Base-by-base conservation (phyloP, 53 echinoderm and acorn worm species). In the Echinarachnius parma region DNA sequence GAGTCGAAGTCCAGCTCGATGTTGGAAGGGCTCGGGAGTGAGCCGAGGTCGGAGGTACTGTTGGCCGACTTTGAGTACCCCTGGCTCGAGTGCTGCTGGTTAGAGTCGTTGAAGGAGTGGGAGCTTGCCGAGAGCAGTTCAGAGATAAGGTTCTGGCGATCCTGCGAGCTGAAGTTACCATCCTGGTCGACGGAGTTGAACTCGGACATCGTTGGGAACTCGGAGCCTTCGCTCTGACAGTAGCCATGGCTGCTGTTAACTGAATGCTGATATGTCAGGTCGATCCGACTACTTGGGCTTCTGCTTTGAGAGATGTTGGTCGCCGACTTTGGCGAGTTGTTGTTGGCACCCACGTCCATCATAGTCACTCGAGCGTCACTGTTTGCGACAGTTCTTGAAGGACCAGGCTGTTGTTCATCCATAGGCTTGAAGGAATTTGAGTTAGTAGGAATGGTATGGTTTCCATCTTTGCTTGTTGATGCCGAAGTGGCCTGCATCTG, bases 1-100 rank as follows among this genome's bases (percentile, higher is more conserved):
- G 93, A 67, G 59, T 93, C 93, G 78, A 93, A 86, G 44, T 86
- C 86, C 19, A 93, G 66, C 48, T 87, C 93, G 2, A 89, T 81
- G 52, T 84, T 83, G 47, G 74, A 70, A 21, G 81, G 62, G 34
- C 59, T 80, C 5, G 80, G 80, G 16, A 67, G 60, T 16, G 80
- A 80, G 5, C 80, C 68, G 0, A 80, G 46, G 45, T 80, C 80
- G 0, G 67, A 72, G 33, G 57, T 34, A 0, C 35, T 29, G 19
- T 53, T 54, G 57, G 28, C 57, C 8, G 56, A 54, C 44, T 72
- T 72, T 28, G 37, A 13, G 44, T 37, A 72, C 39, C 46, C 74
- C 5, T 56, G 74, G 11, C 37, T 42, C 1, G 74, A 42, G 14
- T 52, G 33, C 9, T 20, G n/a, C 0, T 18, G 57, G 29, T 34